Conservation (phyloP, 2,888 invertebrate species). For the Cartodere bifasciata region DNA sequence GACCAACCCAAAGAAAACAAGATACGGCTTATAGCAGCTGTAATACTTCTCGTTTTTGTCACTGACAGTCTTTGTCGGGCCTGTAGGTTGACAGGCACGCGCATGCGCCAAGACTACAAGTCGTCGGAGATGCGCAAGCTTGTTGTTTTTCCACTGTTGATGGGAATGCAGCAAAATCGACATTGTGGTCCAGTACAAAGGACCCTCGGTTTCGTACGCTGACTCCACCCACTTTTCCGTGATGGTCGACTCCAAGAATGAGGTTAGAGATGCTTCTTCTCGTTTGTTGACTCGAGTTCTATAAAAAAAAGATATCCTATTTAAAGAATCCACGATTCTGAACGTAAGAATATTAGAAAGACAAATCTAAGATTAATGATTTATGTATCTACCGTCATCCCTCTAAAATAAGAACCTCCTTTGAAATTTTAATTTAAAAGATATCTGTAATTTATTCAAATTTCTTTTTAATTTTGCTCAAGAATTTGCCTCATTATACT, state of each 20-base stretch:
- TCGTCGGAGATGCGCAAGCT: conserved; percentile 61
- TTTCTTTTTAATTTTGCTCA: no score
- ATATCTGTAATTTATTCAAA: no score
- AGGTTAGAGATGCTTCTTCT: conserved; percentile 65
- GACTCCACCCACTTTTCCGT: conserved; percentile 62
- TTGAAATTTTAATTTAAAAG: no score
- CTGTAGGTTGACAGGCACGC: conserved; percentile 52
- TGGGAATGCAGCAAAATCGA: conserved; percentile 68
- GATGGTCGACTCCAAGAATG: conserved; percentile 53
- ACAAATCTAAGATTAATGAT: no score
- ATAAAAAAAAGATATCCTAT: no score
- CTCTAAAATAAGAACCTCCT: no score
- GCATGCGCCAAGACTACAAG: conserved; percentile 67
- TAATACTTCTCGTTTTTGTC: conserved; percentile 52
- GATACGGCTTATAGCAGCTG: conserved; percentile 69
- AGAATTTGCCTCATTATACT: no score
- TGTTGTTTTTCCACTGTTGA: conserved; percentile 61
- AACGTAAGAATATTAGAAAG: no score
- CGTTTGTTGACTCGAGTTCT: conserved; percentile 62
- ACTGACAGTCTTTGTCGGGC: conserved; percentile 40
- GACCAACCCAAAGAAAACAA: conserved; percentile 75
- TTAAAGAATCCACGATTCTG: no score
- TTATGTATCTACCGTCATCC: no score
- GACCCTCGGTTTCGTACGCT: conserved; percentile 82
- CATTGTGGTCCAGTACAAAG: conserved; percentile 77